phyloP scores from a whole-genome alignment of 1,140 invertebrate species.

The Drosophila oshimai region DNA sequence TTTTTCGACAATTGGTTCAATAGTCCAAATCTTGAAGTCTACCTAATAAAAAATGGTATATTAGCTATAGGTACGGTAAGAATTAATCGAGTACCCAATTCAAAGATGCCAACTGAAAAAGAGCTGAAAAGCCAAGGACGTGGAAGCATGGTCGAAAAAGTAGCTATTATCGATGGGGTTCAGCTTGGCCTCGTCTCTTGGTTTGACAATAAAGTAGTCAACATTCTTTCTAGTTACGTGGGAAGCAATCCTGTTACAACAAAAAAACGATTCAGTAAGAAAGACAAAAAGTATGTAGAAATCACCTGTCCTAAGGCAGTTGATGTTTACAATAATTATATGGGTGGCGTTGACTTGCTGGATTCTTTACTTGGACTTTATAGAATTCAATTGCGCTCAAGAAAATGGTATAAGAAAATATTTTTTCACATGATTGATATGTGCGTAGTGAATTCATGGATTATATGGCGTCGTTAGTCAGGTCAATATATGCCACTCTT shows the following conservation, averaged over 20 bases:
- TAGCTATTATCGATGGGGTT: too few species aligned
- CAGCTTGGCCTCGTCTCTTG: too few species aligned
- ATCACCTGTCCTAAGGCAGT: conserved; percentile 19
- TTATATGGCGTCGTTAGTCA: conserved; percentile 10
- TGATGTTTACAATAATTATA: conserved; percentile 34
- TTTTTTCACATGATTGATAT: conserved; percentile 30
- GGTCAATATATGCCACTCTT: conserved; percentile 10
- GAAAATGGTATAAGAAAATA: conserved; percentile 30
- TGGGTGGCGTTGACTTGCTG: conserved; percentile 30
- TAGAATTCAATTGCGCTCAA: conserved; percentile 22
- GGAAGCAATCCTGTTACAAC: too few species aligned
- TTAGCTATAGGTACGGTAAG: conserved; percentile 81
- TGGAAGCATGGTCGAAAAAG: too few species aligned
- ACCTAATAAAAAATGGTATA: conserved; percentile 68
- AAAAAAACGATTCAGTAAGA: too few species aligned
- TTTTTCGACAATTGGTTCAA: conserved; percentile 82
- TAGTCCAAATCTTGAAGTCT: conserved; percentile 57
- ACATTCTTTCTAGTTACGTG: too few species aligned
- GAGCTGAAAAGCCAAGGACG: not conserved
- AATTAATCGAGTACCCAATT: conserved; percentile 68
- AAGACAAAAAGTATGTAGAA: not conserved
- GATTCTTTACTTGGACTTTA: conserved; percentile 35
- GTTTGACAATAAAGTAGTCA: too few species aligned
- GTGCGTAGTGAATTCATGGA: conserved; percentile 15
- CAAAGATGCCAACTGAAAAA: too few species aligned